Percentiles rank a stretch among this genome's conserved stretches.
phyloP scores from a whole-genome alignment of 2,113 vertebrate species.

The Mixornis gularis region DNA sequence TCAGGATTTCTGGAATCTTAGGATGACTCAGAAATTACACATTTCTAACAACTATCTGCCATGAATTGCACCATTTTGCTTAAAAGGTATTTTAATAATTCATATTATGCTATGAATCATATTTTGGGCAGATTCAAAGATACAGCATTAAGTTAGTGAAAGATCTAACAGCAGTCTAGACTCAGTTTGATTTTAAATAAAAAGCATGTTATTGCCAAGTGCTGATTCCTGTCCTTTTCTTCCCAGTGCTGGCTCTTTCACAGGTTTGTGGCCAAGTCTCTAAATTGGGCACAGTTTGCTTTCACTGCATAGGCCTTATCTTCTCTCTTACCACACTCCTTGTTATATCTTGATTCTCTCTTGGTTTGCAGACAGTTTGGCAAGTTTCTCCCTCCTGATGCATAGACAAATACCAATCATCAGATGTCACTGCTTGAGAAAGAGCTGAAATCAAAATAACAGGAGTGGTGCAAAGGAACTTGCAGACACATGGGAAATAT shows the following conservation, averaged over 20 bases:
- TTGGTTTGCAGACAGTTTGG: neutral
- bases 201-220: neutral
- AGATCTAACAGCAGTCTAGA: neutral
- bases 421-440: neutral
- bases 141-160: neutral
- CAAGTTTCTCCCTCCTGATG: neutral
- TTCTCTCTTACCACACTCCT: neutral
- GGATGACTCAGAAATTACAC: neutral
- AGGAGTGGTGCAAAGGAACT: neutral
- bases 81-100: conserved; percentile 1
- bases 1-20: neutral
- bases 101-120: neutral
- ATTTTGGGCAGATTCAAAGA: neutral
- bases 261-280: neutral
- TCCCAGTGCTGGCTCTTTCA: neutral
- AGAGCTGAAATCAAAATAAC: neutral
- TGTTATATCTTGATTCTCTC: neutral
- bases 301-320: neutral
- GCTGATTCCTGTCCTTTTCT: neutral
- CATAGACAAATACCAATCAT: neutral
- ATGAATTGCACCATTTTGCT: neutral
- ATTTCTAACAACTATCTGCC: neutral
- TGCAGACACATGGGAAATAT: neutral
- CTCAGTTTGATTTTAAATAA: neutral
- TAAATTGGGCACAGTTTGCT: neutral